phyloP scores from a whole-genome alignment of 2,797 vertebrate genomes.

The Sphenodon punctatus region DNA sequence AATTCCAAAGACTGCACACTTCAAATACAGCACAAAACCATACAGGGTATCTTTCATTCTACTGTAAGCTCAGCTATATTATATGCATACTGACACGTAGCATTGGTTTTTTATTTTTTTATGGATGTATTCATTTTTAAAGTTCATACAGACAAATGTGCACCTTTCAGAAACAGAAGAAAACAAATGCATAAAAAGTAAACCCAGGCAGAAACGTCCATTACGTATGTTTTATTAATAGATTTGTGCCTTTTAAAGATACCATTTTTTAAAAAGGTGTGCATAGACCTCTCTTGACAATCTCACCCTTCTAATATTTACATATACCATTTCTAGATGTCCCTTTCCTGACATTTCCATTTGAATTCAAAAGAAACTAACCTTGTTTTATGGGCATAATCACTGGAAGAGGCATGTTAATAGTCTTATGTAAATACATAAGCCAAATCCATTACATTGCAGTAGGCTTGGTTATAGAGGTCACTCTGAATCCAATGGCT shows the following conservation, averaged over 20 bases:
- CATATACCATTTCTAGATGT: background rate
- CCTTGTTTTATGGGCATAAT: constrained; percentile 31
- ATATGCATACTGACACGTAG: constrained; percentile 27
- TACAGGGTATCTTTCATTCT: constrained; percentile 36
- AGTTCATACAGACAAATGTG: constrained; percentile 44
- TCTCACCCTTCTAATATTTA: constrained; percentile 10
- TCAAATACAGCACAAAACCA: constrained; percentile 1
- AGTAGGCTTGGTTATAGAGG: constrained; percentile 10
- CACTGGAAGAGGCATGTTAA: constrained; percentile 12
- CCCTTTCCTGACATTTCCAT: constrained; percentile 26
- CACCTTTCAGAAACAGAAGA: constrained; percentile 32
- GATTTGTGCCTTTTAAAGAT: constrained; percentile 10
- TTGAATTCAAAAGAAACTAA: background rate
- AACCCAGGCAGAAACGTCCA: background rate
- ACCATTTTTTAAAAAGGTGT: background rate
- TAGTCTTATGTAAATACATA: background rate
- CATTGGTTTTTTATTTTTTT: constrained; percentile 54
- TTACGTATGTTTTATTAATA: constrained; percentile 11
- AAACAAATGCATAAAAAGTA: constrained; percentile 41
- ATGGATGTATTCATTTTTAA: constrained; percentile 59
- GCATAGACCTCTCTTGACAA: background rate
- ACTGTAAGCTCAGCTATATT: constrained; percentile 36
- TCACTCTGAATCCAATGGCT: too few relatives aligned
- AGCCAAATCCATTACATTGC: background rate
- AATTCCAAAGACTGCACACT: constrained; percentile 28